Evolutionary conservation across 2,888 invertebrate genomes (phyloP), one percentile per base, ranked within the genome.

Genomic region (Brachynemurus nebulosus): DNA sequence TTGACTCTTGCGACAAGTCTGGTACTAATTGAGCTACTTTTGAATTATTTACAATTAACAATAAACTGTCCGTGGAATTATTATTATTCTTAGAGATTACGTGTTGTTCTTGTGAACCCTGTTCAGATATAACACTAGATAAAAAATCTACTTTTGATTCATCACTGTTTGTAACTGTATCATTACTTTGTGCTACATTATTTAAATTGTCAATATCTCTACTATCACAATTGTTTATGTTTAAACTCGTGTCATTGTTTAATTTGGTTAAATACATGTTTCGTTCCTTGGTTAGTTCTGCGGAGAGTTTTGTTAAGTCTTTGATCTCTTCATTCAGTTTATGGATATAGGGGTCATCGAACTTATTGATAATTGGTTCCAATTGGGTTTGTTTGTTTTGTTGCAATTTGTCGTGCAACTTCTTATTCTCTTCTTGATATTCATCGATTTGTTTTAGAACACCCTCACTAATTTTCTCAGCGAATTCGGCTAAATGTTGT

Each of bases 401-500:
- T 68, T 52, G 70, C 59, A 47, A 67, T 12, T 37, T 37, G 16
- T 18, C 20, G 3, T 18, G 37, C 8, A 67, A 58, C 67, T 67
- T 38, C 64, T 64, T 61, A 66, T 69, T 46, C 65, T 62, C 58
- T 65, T 66, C 50, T 64, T 67, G 50, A 65, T 75, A 59, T 63
- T 71, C 60, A 56, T 86, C 84, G 49, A 86, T 78, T 63, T 86
- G 85, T 50, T 80, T 78, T 44, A 85, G 69, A 48, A 88, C 65
- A 59, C 85, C 85, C 57, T 84, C 84, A 57, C 83, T 83, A n/a
- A 86, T 65, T 57, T 81, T 79, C 57, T 86, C 86, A 2, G 86
- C 85, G 55, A 86, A 85, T 54, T 85, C 83, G 2, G 79, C 78
- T 48, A 86, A 67, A 57, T 85, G 81, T 54, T 76, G 76, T 49